phyloP scores from a whole-genome alignment of 2,888 invertebrate species.

The Emmelina monodactyla region DNA sequence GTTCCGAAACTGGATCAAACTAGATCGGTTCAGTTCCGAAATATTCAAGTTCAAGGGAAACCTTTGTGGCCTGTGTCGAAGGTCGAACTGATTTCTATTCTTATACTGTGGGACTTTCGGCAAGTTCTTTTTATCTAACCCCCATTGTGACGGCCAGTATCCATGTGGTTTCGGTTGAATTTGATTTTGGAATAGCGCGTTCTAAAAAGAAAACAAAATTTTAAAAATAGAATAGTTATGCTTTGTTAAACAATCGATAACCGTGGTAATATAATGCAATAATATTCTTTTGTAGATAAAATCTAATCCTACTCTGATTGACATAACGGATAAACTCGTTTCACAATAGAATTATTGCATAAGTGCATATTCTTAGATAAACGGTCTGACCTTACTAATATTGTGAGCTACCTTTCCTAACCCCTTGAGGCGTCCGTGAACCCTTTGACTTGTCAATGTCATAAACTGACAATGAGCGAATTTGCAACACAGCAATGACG shows the following conservation, averaged over 20 bases:
- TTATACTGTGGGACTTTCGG: not conserved
- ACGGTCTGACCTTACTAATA: conserved; percentile 24
- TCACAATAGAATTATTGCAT: not conserved
- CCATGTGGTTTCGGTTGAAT: too few species aligned
- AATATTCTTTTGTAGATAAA: not conserved
- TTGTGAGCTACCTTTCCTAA: conserved; percentile 29
- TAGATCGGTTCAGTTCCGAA: not conserved
- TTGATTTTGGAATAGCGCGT: too few species aligned
- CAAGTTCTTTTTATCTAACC: not conserved
- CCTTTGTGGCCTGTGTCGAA: not conserved
- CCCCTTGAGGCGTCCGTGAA: conserved; percentile 12
- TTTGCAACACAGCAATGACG: conserved; percentile 27
- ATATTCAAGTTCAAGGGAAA: conserved; percentile 1
- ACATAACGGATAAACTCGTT: not conserved
- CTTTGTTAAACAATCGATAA: too few species aligned
- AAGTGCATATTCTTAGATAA: conserved; percentile 20
- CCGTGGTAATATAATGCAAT: too few species aligned
- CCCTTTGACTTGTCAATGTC: conserved; percentile 16
- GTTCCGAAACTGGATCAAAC: not conserved
- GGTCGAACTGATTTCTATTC: not conserved
- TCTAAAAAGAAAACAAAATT: too few species aligned
- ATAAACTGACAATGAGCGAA: conserved; percentile 27
- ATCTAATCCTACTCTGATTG: conserved; percentile 1
- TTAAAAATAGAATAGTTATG: too few species aligned
- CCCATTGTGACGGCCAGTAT: not conserved